Percentiles rank a stretch among this genome's conserved stretches.
phyloP scores from a whole-genome alignment of 2,797 vertebrate species.

The Lagodon rhomboides region DNA sequence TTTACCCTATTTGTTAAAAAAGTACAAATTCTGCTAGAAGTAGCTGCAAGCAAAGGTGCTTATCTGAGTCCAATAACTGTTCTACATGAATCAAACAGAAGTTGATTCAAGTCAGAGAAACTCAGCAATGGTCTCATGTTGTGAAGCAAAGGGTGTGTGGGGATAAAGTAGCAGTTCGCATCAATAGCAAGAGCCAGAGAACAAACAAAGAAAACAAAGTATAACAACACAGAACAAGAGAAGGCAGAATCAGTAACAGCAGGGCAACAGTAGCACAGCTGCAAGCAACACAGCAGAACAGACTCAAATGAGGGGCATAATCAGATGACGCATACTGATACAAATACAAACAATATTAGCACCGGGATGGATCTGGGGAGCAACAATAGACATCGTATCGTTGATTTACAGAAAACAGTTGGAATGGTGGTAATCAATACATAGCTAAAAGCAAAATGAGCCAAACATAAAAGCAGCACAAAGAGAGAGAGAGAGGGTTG shows the following conservation, averaged over 20 bases:
- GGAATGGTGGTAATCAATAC: constrained; percentile 66
- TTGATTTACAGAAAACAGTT: constrained; percentile 62
- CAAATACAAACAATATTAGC: constrained; percentile 45
- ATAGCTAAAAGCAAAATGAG: constrained; percentile 63
- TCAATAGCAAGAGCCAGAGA: not conserved
- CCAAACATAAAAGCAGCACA: constrained; percentile 52
- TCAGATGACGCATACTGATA: constrained; percentile 27
- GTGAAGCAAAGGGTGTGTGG: not conserved
- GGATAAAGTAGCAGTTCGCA: not conserved
- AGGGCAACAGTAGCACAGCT: constrained; percentile 30
- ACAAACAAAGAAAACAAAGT: constrained; percentile 16
- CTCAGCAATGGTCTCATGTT: not conserved
- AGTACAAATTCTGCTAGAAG: not conserved
- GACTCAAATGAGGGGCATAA: constrained; percentile 16
- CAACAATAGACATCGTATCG: constrained; percentile 47
- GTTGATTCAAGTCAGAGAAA: not conserved
- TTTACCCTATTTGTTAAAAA: not conserved
- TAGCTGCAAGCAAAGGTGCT: no score
- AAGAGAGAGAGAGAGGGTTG: constrained; percentile 36
- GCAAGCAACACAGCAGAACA: constrained; percentile 30
- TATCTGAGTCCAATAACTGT: not conserved
- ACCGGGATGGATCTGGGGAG: constrained; percentile 43
- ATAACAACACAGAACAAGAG: constrained; percentile 9
- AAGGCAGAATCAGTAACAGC: constrained; percentile 28
- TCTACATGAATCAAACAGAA: not conserved